A percentile compares a stretch with the other conserved stretches of the same genome.
phyloP scores from a whole-genome alignment of 2,888 invertebrate genomes.

The Drosophila birchii region DNA sequence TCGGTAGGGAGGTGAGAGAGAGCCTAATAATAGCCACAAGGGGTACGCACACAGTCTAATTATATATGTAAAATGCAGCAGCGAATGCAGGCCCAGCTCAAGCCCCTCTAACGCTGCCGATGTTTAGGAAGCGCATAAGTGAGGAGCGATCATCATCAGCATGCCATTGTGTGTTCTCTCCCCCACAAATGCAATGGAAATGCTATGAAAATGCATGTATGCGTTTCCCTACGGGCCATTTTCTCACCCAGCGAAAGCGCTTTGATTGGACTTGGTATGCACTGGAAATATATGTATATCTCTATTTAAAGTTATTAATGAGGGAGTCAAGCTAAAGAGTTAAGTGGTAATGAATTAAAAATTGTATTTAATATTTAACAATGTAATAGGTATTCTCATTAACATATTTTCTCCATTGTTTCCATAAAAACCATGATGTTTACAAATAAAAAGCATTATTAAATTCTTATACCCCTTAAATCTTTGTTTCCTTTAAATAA shows the following conservation, averaged over 20 bases:
- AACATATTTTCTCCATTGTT: background rate
- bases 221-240: constrained; percentile 60
- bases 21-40: constrained; percentile 68
- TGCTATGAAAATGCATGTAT: background rate
- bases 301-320: background rate
- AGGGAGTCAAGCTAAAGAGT: too few species aligned
- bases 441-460: background rate
- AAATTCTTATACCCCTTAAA: background rate
- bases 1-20: constrained; percentile 2
- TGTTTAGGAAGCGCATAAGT: constrained; percentile 56
- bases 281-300: background rate
- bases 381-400: background rate
- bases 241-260: constrained; percentile 65
- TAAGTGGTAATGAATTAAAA: too few species aligned
- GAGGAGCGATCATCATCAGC: constrained; percentile 55
- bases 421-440: too few species aligned
- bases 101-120: constrained; percentile 33
- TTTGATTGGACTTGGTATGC: constrained; percentile 47
- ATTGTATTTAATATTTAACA: background rate
- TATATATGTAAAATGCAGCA: constrained; percentile 53
- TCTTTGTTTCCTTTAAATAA: too few species aligned
- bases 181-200: constrained; percentile 27
- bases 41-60: constrained; percentile 62
- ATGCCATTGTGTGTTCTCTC: constrained; percentile 24
- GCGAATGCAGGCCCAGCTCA: constrained; percentile 48